Conservation (phyloP, 2,888 invertebrate genomes). For the Leptodirus hochenwartii region DNA sequence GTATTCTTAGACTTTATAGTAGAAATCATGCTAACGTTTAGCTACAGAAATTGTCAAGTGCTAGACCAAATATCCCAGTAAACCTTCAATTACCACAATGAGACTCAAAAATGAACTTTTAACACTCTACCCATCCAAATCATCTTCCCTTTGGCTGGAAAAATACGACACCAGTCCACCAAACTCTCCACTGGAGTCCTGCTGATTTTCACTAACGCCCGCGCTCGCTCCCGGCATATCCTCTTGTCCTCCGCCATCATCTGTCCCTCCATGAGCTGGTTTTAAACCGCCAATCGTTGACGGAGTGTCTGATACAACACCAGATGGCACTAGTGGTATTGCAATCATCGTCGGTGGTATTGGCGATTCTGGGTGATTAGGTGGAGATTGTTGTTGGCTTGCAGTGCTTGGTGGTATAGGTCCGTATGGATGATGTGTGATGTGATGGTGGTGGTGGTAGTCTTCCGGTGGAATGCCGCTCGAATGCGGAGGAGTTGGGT, state of each 20-base stretch:
- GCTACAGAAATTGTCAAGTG: no score
- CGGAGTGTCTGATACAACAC: no score
- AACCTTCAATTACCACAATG: no score
- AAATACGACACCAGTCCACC: slow-evolving; percentile 85
- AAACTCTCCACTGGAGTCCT: slow-evolving; percentile 51
- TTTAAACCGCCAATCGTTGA: slow-evolving; percentile 8
- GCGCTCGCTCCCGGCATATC: no score
- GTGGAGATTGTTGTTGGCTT: not conserved
- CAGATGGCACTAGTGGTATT: no score
- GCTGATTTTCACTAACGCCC: no score
- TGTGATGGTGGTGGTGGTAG: slow-evolving; percentile 1
- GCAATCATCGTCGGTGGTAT: not conserved
- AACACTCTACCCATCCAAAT: slow-evolving; percentile 69
- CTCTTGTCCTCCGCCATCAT: no score
- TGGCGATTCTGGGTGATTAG: no score
- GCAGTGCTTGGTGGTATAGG: not conserved
- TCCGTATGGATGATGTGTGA: not conserved
- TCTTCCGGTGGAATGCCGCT: slow-evolving; percentile 3
- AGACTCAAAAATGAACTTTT: no score
- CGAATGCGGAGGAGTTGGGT: slow-evolving; percentile 3
- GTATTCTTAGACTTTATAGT: no score
- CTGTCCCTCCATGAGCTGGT: slow-evolving; percentile 9
- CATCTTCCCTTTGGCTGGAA: slow-evolving; percentile 77
- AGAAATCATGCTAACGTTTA: no score
- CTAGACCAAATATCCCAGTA: no score